These are phyloP conservation scores for Columba guinea DNA, from an alignment of 2,797 vertebrate species.

Conservation along the genomic window DNA sequence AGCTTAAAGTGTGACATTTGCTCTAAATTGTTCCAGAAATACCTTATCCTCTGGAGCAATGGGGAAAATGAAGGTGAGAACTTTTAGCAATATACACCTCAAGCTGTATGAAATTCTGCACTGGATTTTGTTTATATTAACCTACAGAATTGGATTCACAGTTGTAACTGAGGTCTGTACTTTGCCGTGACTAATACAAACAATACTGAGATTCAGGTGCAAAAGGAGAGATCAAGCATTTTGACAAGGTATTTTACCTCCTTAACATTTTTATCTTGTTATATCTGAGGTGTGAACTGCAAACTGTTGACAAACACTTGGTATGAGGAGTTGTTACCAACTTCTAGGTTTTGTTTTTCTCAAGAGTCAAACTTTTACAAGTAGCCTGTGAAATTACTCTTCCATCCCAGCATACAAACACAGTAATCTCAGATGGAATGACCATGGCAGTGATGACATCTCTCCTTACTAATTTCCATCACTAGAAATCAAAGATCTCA, in stretches of 20 bases:
- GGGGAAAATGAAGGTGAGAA: neutral
- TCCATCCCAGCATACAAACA: neutral
- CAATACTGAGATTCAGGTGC: neutral
- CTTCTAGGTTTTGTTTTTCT: neutral
- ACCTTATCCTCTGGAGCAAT: neutral
- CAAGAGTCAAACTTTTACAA: neutral
- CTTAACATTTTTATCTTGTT: neutral
- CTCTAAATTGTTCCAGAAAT: neutral
- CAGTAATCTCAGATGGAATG: neutral
- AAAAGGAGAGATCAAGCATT: conserved; percentile 2
- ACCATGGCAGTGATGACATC: neutral
- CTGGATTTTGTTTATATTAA: neutral
- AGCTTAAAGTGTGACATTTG: neutral
- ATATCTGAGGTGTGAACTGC: neutral
- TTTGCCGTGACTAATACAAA: neutral
- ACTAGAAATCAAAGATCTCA: neutral
- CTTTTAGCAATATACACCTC: neutral
- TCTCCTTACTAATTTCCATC: neutral
- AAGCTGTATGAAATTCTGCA: neutral
- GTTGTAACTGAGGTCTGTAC: neutral
- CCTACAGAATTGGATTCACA: neutral
- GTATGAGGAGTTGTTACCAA: neutral
- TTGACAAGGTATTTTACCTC: neutral
- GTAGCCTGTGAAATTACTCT: neutral
- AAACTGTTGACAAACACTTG: neutral